phyloP scores from a whole-genome alignment of 2,888 invertebrate genomes.

The Brachypalpus laphriformis region DNA sequence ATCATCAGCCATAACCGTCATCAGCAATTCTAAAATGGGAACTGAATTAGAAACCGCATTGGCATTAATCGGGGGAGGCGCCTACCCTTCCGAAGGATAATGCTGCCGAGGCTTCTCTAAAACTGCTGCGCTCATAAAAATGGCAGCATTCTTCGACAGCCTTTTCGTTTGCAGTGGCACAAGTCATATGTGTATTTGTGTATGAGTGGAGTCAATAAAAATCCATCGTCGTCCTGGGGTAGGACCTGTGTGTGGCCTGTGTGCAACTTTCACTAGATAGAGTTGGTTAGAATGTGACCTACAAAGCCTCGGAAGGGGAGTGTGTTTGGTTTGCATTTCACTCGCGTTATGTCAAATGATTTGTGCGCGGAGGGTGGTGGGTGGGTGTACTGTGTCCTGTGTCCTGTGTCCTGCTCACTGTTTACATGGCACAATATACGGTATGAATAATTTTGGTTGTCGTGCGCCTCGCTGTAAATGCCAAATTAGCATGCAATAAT shows the following conservation, averaged over 20 bases:
- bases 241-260: constrained; percentile 18
- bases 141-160: constrained; percentile 20
- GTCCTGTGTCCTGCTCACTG: constrained; percentile 28
- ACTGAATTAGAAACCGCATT: constrained; percentile 48
- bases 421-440: constrained; percentile 68
- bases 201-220: constrained; percentile 37
- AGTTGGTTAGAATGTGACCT: constrained; percentile 33
- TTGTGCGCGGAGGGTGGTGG: background rate
- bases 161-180: background rate
- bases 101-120: background rate
- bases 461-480: constrained; percentile 60
- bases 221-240: constrained; percentile 14
- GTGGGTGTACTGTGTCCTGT: too few relatives aligned
- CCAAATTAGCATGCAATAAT: constrained; percentile 74
- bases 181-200: background rate
- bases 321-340: constrained; percentile 49
- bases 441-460: constrained; percentile 70
- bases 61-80: constrained; percentile 4
- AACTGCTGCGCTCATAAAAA: constrained; percentile 58
- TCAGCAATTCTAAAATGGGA: constrained; percentile 12
- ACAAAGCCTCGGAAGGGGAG: constrained; percentile 5
- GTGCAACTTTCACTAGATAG: constrained; percentile 41
- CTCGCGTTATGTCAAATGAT: constrained; percentile 58
- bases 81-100: background rate
- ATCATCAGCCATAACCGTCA: constrained; percentile 36